Base-by-base conservation (phyloP, 2,797 vertebrate genomes). In the Euthynnus affinis region DNA sequence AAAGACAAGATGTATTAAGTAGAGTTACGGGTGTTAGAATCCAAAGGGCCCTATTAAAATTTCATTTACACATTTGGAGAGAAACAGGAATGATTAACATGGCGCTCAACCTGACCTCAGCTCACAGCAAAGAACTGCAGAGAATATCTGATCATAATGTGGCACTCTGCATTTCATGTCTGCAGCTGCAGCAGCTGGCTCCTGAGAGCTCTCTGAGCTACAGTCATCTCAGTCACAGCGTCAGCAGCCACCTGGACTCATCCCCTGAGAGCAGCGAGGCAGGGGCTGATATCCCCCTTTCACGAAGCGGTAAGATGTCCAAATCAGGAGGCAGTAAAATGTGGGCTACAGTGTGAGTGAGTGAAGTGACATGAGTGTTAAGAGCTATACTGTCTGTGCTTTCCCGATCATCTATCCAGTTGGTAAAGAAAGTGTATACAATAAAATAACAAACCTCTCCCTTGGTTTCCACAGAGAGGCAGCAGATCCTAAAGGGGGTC, bases 221-320 rank as follows among this genome's bases (percentile, higher is more conserved):
- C 85, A 94, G 88, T 53, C 94, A 92, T 17, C 93, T 96, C 81
- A 96, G 95, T 89, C 93, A 96, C 92, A 96, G 96, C 40, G 87
- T 96, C 88, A 96, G 95, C 93, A 95, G 94, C 85, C 93, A 93
- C 46, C 87, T 95, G 76, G 93, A 94, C 93, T 97, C 96, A 0
- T 97, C 97, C 2, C 95, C 96, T 0, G 96, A 97, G 82, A 96
- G 96, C 91, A 96, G 95, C 0, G 96, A 98, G 89, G 94, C 94
- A 1, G 93, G 94, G 9, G 90, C 91, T 0, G 96, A 96, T 4
- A 74, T 92, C 67, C 88, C 90, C 2, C 88, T 96, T 7, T 92
- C 94, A 20, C 89, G 61, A 51, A 95, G 91, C 83, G 97, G 97
- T 98, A 79, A 83, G 89, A 66, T 14, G 18, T 13, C 57, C 20